Base-by-base conservation (phyloP, 2,888 invertebrate genomes). In the Xanthorhoe designata region DNA sequence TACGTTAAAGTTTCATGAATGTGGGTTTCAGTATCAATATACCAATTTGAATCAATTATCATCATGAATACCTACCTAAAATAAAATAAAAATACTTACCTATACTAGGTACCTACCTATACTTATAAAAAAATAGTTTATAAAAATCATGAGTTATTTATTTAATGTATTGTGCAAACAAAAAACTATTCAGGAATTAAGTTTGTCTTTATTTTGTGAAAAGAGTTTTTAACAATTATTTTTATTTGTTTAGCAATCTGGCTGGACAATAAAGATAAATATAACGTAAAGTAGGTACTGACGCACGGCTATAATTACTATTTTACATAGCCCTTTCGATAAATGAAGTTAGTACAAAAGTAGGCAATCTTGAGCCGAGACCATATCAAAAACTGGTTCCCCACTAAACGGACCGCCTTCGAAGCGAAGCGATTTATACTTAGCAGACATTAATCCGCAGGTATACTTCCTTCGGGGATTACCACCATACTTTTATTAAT, bases 341-440 rank as follows among this genome's bases (percentile, higher is more conserved):
- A 56, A 24, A 45, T 47, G 24, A 58, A 58, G 35, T 32, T 35
- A 58, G 58, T 47, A 6, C 8, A 18, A 17, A 54, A 55, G 47
- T 56, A 51, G 51, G 55, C 24, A 57, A n/a, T 51, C 55, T 52
- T 19, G 49, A 29, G 17, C 24, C 18, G 52, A 47, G 42, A 42
- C 60, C 56, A 59, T 60, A 63, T 61, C 67, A 67, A 60, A 59
- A 67, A 63, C 67, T 64, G 18, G 67, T 67, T 64, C 53, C n/a
- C 32, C 4, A 47, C 49, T 63, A 67, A 63, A 61, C 42, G 67
- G 63, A 63, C 63, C 63, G 60, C 63, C 63, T 52, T 29, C 56
- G 52, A 63, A 56, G 62, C 42, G 52, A 50, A 55, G 15, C 56
- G 38, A 63, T 63, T 59, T 59, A 63, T 58, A 60, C 55, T 60